Percentiles rank a stretch among this genome's conserved stretches.
phyloP scores from a whole-genome alignment of 2,888 invertebrate genomes.

The Chironomus tentans region DNA sequence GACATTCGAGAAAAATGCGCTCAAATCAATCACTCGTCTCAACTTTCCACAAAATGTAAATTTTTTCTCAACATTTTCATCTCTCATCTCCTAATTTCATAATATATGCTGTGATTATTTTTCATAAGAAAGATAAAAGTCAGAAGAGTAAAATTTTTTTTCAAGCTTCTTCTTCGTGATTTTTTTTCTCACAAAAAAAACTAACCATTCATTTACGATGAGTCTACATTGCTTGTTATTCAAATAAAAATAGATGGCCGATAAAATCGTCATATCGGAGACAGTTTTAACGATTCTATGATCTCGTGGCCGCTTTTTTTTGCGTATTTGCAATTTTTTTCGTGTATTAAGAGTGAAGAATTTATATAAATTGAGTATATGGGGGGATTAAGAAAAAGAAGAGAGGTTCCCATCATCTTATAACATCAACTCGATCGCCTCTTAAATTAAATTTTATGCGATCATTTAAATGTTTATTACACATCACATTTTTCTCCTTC shows the following conservation, averaged over 20 bases:
- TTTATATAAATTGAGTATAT: too few species aligned
- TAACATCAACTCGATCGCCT: neutral
- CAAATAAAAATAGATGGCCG: conserved; percentile 8
- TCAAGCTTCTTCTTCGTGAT: too few species aligned
- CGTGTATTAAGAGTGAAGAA: neutral
- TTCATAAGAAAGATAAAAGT: too few species aligned
- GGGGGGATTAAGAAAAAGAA: neutral
- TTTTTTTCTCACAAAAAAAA: too few species aligned
- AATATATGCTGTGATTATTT: too few species aligned
- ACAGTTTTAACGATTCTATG: neutral
- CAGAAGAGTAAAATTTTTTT: too few species aligned
- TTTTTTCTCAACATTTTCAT: too few species aligned
- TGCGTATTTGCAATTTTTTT: neutral
- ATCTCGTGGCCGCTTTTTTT: neutral
- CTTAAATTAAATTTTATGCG: conserved; percentile 10
- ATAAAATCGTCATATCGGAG: neutral
- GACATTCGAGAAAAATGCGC: too few species aligned
- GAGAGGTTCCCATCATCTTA: neutral
- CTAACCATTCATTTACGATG: neutral
- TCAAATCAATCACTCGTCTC: too few species aligned
- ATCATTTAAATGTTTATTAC: conserved; percentile 4
- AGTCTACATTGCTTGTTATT: neutral
- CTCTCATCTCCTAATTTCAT: too few species aligned
- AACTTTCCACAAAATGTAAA: too few species aligned
- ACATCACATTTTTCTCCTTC: neutral